Percentiles rank a stretch among this genome's conserved stretches.
Conservation (phyloP, 2,113 vertebrate genomes). For the Lipotes vexillifer region DNA sequence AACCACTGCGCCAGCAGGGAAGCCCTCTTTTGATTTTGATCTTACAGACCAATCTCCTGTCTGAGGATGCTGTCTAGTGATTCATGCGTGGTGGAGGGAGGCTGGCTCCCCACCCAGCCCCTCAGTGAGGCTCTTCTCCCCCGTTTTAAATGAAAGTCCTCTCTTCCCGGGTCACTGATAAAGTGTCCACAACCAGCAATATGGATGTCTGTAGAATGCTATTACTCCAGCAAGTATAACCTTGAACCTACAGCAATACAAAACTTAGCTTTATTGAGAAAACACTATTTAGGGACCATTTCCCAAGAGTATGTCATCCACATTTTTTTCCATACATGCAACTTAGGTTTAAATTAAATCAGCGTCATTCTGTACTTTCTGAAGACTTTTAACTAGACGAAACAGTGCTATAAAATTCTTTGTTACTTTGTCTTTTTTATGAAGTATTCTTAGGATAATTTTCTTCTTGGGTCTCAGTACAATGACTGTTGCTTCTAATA, state of each 20-base stretch:
- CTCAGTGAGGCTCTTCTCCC: neutral
- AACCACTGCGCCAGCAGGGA: too few species aligned
- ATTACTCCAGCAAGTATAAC: neutral
- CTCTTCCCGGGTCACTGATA: neutral
- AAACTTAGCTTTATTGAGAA: neutral
- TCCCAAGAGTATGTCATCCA: neutral
- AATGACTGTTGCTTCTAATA: neutral
- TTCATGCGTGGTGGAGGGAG: neutral
- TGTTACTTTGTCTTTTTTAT: neutral
- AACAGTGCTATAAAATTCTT: neutral
- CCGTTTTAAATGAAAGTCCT: neutral
- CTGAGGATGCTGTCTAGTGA: neutral
- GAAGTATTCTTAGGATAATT: neutral
- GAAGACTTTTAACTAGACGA: neutral
- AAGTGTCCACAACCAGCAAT: neutral
- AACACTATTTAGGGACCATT: neutral
- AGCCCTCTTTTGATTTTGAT: neutral
- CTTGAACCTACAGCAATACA: neutral
- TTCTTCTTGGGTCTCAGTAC: neutral
- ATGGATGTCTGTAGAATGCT: neutral
- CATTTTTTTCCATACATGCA: neutral
- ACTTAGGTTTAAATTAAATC: neutral
- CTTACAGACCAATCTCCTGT: neutral
- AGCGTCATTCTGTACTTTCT: neutral
- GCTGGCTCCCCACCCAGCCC: neutral